A percentile compares a stretch with the other conserved stretches of the same genome.
Evolutionary conservation across 2,888 invertebrate species (phyloP).

Genomic region (Acanthosepion esculentum): DNA sequence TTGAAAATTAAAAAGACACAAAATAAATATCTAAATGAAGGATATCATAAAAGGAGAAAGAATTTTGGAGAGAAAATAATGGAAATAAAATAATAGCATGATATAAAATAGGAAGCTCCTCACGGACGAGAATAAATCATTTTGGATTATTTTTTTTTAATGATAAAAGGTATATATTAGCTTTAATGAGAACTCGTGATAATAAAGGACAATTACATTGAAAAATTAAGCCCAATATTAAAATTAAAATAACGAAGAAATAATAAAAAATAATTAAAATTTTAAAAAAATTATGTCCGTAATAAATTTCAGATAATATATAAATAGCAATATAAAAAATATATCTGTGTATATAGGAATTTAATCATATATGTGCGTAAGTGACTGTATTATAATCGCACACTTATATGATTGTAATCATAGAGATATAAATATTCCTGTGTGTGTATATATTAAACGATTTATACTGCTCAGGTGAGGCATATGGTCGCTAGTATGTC

Average conservation of each 20-base stretch:
- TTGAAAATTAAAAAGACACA: not conserved
- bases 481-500: no score
- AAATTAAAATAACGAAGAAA: not conserved
- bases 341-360: no score
- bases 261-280: not conserved
- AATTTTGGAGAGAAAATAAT: not conserved
- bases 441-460: no score
- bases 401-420: no score
- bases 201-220: not conserved
- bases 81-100: not conserved
- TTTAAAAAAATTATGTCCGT: not conserved
- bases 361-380: no score
- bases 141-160: no score
- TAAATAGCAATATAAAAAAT: no score
- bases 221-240: not conserved
- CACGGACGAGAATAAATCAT: not conserved
- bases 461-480: no score
- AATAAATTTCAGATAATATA: no score
- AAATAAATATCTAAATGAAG: not conserved
- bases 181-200: not conserved
- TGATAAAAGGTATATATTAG: not conserved
- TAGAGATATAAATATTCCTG: no score
- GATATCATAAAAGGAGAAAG: not conserved
- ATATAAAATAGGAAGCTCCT: not conserved
- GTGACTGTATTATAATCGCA: no score